phyloP scores from a whole-genome alignment of 2,113 vertebrate genomes.

The Microtus richardsoni region DNA sequence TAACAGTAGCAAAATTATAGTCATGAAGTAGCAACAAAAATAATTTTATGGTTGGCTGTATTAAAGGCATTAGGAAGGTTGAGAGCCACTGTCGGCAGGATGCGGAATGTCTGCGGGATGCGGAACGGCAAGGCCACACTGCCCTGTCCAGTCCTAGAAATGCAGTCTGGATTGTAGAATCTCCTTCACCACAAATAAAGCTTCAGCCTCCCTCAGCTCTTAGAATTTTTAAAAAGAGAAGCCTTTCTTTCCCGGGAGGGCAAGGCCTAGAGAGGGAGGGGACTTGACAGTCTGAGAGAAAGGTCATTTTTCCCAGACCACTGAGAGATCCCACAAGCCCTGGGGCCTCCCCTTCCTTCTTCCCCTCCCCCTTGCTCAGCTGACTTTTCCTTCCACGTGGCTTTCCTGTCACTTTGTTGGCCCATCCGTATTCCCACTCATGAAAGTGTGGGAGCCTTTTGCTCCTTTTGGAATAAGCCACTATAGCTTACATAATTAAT shows the following conservation, averaged over 20 bases:
- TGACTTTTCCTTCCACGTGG: neutral
- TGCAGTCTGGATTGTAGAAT: neutral
- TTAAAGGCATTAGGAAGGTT: neutral
- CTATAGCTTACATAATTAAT: constrained; percentile 61
- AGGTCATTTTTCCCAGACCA: neutral
- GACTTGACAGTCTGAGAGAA: neutral
- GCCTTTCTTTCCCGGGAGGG: accelerated
- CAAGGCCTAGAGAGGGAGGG: neutral
- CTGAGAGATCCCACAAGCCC: neutral
- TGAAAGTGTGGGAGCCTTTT: neutral
- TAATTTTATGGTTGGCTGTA: neutral
- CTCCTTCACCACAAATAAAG: accelerated
- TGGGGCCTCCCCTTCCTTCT: accelerated
- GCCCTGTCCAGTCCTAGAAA: neutral
- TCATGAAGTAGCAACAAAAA: neutral
- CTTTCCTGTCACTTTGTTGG: neutral
- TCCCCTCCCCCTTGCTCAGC: neutral
- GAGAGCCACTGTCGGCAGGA: neutral
- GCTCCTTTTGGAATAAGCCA: neutral
- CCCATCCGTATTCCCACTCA: neutral
- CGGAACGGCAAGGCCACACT: accelerated
- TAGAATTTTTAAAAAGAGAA: neutral
- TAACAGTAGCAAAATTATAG: neutral
- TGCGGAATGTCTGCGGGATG: accelerated
- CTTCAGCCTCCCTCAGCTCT: neutral